phyloP scores from a whole-genome alignment of 2,888 invertebrate species.

The Parnassius orleans region DNA sequence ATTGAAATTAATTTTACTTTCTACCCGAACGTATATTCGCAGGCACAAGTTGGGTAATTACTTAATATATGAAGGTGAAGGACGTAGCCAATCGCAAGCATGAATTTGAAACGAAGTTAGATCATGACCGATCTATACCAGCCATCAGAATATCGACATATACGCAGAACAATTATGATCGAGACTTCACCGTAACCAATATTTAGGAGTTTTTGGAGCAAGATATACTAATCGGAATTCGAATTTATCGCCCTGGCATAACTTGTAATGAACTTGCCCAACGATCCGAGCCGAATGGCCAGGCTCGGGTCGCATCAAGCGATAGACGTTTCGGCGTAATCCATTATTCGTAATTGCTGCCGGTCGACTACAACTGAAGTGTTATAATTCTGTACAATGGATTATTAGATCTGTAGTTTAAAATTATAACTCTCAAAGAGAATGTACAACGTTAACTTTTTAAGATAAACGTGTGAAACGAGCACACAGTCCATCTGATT shows the following conservation, averaged over 20 bases:
- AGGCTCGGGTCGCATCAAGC: constrained; percentile 18
- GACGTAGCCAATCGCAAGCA: too few species aligned
- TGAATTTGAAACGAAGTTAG: too few species aligned
- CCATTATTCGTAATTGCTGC: constrained; percentile 24
- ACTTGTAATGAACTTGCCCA: constrained; percentile 25
- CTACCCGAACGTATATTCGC: too few species aligned
- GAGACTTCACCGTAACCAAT: constrained; percentile 1
- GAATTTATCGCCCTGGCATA: constrained; percentile 19
- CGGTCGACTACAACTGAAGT: constrained; percentile 14
- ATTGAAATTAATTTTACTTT: too few species aligned
- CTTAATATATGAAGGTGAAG: too few species aligned
- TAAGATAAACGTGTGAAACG: too few species aligned
- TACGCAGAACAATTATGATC: background rate
- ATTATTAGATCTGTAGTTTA: constrained; percentile 20
- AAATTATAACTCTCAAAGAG: background rate
- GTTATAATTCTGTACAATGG: constrained; percentile 17
- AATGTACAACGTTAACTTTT: background rate
- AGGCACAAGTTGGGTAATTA: too few species aligned
- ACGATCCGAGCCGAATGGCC: constrained; percentile 25
- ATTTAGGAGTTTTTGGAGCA: constrained; percentile 9
- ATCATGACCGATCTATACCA: too few species aligned
- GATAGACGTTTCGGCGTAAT: constrained; percentile 23
- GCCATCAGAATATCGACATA: too few species aligned
- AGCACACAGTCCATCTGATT: too few species aligned
- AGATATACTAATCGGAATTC: constrained; percentile 22